A percentile compares a stretch with the other conserved stretches of the same genome.
Evolutionary conservation across 1,140 invertebrate species (phyloP).

Genomic region (Diploscapter pachys): DNA sequence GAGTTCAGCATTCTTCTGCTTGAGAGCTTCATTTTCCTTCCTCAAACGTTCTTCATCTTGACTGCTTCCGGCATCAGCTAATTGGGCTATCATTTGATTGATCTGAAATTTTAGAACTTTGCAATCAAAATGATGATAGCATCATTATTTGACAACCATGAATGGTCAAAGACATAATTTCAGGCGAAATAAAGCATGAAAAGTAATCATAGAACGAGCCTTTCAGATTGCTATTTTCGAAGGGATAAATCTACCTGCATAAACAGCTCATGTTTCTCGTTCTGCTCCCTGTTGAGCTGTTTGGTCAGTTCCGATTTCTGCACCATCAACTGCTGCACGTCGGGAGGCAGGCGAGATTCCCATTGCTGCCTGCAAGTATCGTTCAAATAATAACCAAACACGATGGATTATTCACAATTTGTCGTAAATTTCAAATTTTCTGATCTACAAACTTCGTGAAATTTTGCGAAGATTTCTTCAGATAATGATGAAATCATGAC

Average conservation of each 20-base stretch:
- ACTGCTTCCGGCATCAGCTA: background rate
- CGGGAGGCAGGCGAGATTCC: slow-evolving; percentile 35
- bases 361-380: slow-evolving; percentile 33
- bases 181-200: slow-evolving; percentile 1
- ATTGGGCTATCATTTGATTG: slow-evolving; percentile 2
- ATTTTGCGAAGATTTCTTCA: too few relatives aligned
- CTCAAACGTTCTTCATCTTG: slow-evolving; percentile 5
- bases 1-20: slow-evolving; percentile 1
- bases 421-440: too few relatives aligned
- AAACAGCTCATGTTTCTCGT: slow-evolving; percentile 42
- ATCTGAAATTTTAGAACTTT: slow-evolving; percentile 2
- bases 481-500: too few relatives aligned
- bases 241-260: slow-evolving; percentile 31
- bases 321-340: slow-evolving; percentile 34
- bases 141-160: too few relatives aligned
- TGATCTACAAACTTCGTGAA: too few relatives aligned
- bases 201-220: slow-evolving; percentile 8
- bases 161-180: too few relatives aligned
- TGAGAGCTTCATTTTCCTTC: slow-evolving; percentile 17
- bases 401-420: too few relatives aligned
- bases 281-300: slow-evolving; percentile 41
- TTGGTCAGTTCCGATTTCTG: slow-evolving; percentile 40
- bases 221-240: background rate
- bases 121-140: slow-evolving; percentile 2
- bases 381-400: too few relatives aligned